Percentiles rank a stretch among this genome's conserved stretches.
Conservation (phyloP, 2,888 invertebrate species). For the Deladenus siricidicola region DNA sequence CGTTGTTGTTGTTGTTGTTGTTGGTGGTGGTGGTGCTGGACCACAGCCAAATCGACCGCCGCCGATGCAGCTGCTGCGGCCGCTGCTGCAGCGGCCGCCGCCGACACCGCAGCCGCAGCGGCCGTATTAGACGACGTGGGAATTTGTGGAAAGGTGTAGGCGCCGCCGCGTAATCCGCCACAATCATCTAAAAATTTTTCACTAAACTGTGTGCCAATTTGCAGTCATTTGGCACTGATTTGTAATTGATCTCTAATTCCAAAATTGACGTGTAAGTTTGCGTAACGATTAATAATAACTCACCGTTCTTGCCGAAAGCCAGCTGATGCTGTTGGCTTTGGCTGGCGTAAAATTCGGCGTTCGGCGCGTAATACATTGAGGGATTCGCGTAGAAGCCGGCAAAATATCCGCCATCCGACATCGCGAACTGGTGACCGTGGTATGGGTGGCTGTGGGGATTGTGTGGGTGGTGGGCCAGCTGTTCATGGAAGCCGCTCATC, state of each 20-base stretch:
- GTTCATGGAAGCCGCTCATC: no score
- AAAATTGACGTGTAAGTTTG: no score
- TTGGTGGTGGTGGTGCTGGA: no score
- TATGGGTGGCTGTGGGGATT: background rate
- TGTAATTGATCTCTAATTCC: no score
- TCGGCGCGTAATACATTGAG: background rate
- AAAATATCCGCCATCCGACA: background rate
- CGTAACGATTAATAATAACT: no score
- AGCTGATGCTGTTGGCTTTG: background rate
- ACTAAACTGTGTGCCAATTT: no score
- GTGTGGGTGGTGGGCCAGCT: no score
- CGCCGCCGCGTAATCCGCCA: no score
- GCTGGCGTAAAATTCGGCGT: background rate
- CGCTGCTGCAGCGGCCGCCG: background rate
- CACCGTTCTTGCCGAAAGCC: background rate
- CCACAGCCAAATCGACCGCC: background rate
- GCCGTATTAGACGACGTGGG: background rate
- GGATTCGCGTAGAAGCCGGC: background rate
- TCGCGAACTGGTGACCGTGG: background rate
- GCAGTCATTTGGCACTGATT: no score
- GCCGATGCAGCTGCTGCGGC: background rate
- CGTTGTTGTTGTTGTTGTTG: background rate
- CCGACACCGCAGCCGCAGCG: background rate
- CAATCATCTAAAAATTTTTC: no score
- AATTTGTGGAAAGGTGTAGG: no score